A percentile compares a stretch with the other conserved stretches of the same genome.
These are phyloP conservation scores for Anas platyrhynchos DNA, from an alignment of 2,113 vertebrate genomes.

Conservation along the genomic window DNA sequence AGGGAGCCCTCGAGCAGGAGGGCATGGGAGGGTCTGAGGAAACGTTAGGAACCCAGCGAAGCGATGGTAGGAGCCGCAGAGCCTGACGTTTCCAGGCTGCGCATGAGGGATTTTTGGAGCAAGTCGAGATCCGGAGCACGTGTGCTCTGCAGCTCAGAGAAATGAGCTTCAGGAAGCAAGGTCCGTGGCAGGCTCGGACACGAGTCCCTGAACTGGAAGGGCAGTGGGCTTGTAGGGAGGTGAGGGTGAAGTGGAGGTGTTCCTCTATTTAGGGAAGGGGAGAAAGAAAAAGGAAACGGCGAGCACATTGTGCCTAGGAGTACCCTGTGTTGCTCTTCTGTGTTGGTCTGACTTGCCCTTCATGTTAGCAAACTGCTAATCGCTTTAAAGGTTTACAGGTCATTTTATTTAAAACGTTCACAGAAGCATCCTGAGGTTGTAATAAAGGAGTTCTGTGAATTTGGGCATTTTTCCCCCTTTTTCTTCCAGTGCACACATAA, in stretches of 20 bases:
- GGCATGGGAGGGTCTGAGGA: neutral
- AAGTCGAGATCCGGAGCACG: rapidly evolving
- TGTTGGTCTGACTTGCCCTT: slow-evolving; percentile 2
- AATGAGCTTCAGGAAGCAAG: neutral
- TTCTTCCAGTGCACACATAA: slow-evolving; percentile 24
- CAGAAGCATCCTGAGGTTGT: slow-evolving; percentile 27
- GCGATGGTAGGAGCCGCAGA: neutral
- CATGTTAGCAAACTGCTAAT: slow-evolving; percentile 56
- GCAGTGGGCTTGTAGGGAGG: neutral
- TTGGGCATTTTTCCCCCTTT: neutral
- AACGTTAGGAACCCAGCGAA: neutral
- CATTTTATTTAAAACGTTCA: slow-evolving; percentile 30
- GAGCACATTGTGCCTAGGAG: neutral
- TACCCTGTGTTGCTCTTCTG: neutral
- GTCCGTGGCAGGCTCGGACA: neutral
- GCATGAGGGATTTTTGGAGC: neutral
- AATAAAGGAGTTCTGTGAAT: slow-evolving; percentile 25
- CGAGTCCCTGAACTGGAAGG: neutral
- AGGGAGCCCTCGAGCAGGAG: neutral
- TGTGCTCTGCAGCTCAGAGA: neutral
- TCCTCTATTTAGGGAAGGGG: neutral
- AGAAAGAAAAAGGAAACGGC: neutral
- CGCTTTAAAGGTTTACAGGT: slow-evolving; percentile 21
- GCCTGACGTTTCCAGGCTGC: neutral
- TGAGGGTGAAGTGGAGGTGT: neutral